Evolutionary conservation across 1,140 invertebrate genomes (phyloP), one percentile per base, ranked within the genome.

Genomic region (Drosophila sp.): DNA sequence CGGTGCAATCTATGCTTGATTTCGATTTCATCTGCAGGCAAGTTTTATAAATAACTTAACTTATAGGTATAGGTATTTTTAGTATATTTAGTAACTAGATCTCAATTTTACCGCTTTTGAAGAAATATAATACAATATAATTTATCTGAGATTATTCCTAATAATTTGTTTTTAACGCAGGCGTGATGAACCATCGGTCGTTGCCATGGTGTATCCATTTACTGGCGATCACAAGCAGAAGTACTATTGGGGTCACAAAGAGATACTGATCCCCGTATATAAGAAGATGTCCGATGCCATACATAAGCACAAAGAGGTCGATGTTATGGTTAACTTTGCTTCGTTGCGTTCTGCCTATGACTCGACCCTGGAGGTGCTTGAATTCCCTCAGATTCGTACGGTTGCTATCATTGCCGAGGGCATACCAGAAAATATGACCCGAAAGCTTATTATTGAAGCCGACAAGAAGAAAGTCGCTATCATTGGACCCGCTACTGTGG

Each of bases 171-270:
- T 14, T 57, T 11, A 9, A 1, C 99, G 97, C 91, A 95, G 97
- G 14, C 94, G 99, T 74, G 93, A 94, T 62, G 96, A 97, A 79
- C 96, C 96, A 3, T 97, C 96, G 2, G 96, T 99, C 0, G 98
- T 97, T 4, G 98, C 98, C 27, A 97, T 99, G 89, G 97, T 99
- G 9, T 99, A 99, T 93, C 99, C 99, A 3, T 99, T 98, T 92
- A 99, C 98, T 4, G 99, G 98, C 0, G 98, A 99, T 93, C 98
- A 99, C 91, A 99, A 99, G 90, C 98, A 99, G 92, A 99, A 99
- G 92, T 99, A 98, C 93, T 99, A 99, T 91, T 99, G 98, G 97
- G 99, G 99, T 0, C 98, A 99, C 92, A 99, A 99, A 91, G 99
- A 99, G 86, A 96, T 99, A 43, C 94, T 99, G 6, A 96, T 99